Percentiles rank a stretch among this genome's conserved stretches.
These are phyloP conservation scores for Clarias gariepinus DNA, from an alignment of 2,113 vertebrate species.

Conservation along the genomic window DNA sequence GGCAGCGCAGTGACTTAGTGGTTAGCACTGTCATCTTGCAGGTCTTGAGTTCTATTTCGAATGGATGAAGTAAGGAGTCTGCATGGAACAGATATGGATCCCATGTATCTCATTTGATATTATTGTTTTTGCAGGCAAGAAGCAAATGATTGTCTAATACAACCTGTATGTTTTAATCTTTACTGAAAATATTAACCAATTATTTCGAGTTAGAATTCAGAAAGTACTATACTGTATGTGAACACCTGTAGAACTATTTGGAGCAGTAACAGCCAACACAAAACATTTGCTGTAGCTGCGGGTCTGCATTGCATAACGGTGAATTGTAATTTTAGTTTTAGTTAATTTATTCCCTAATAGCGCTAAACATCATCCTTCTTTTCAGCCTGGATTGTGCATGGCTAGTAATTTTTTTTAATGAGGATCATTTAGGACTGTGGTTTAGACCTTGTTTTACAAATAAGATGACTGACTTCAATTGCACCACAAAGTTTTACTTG, in stretches of 20 bases:
- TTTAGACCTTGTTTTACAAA: neutral
- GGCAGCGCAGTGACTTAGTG: too few species aligned
- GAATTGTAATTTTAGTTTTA: neutral
- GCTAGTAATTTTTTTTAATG: neutral
- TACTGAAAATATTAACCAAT: neutral
- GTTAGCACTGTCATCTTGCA: too few species aligned
- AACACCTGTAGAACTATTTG: neutral
- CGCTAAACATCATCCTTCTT: neutral
- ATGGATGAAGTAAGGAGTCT: neutral
- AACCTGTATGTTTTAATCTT: neutral
- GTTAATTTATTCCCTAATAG: neutral
- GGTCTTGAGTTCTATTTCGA: too few species aligned
- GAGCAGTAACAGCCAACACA: neutral
- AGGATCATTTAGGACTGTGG: neutral
- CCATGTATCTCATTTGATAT: neutral
- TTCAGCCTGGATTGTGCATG: slow-evolving; percentile 4
- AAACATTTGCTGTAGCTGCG: neutral
- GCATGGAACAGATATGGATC: neutral
- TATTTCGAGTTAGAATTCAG: neutral
- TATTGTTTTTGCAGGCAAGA: neutral
- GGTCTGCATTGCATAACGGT: neutral
- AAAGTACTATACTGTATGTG: neutral
- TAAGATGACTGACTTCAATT: slow-evolving; percentile 5
- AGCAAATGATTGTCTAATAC: neutral
- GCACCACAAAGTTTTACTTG: neutral